Evolutionary conservation across 2,113 vertebrate genomes (phyloP).

Genomic region (Vulpes vulpes): DNA sequence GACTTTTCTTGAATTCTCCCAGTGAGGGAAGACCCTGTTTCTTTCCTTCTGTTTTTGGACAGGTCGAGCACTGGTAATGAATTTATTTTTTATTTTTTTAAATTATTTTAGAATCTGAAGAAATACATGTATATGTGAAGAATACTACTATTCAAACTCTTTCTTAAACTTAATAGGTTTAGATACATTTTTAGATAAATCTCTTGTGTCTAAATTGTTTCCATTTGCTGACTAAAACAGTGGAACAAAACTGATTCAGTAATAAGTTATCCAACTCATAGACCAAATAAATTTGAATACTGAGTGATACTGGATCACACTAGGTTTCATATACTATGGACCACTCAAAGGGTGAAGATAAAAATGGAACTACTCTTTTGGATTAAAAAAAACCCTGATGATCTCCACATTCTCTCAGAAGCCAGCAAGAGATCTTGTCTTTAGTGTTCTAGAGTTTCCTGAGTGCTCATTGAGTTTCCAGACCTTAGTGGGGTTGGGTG

Average conservation of each 20-base stretch:
- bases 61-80: not conserved
- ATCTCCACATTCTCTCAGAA: not conserved
- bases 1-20: not conserved
- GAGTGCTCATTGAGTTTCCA: not conserved
- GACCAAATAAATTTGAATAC: not conserved
- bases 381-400: not conserved
- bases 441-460: not conserved
- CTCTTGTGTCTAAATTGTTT: not conserved
- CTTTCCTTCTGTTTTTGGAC: not conserved
- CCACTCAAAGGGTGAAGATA: not conserved
- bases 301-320: not conserved
- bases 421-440: not conserved
- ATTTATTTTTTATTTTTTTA: not conserved
- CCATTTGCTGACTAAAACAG: not conserved
- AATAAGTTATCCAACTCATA: not conserved
- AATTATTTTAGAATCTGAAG: not conserved
- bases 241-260: conserved; percentile 6
- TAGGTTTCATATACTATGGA: not conserved
- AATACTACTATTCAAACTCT: not conserved
- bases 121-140: not conserved
- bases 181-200: conserved; percentile 30
- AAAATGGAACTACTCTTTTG: not conserved
- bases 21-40: not conserved
- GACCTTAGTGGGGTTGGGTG: not conserved
- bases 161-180: conserved; percentile 1